Conservation (phyloP, 1,140 invertebrate genomes). For the Pogonognathellus flavescens region DNA sequence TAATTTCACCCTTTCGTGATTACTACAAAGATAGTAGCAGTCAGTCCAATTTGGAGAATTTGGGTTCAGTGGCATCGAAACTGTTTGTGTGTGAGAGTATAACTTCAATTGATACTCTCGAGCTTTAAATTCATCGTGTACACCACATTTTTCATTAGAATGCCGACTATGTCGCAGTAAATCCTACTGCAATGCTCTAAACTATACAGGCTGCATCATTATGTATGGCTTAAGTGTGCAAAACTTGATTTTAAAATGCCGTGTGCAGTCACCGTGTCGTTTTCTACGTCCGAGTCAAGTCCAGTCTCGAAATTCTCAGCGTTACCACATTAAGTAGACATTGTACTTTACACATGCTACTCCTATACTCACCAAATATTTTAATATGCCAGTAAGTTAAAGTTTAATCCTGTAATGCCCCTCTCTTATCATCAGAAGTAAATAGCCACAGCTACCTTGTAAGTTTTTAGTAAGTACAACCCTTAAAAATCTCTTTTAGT, state of each 20-base stretch:
- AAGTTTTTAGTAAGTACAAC: no score
- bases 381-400: no score
- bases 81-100: neutral
- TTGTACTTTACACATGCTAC: no score
- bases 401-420: no score
- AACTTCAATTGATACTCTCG: no score
- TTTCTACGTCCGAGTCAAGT: neutral
- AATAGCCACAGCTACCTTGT: no score
- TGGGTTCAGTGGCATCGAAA: slow-evolving; percentile 23
- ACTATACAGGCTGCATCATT: neutral
- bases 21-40: neutral
- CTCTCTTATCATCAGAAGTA: no score
- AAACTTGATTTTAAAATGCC: slow-evolving; percentile 38
- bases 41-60: slow-evolving; percentile 26
- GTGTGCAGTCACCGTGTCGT: slow-evolving; percentile 33
- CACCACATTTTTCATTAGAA: slow-evolving; percentile 10
- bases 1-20: slow-evolving; percentile 26
- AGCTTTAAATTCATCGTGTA: no score
- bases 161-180: slow-evolving; percentile 8
- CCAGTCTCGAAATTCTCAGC: neutral
- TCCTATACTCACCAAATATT: no score
- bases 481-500: no score
- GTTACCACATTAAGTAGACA: neutral
- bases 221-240: slow-evolving; percentile 6
- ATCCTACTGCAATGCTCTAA: neutral